Evolutionary conservation across 2,113 vertebrate species (phyloP), one percentile per base, ranked within the genome.

Genomic region (Malaclemys terrapin): DNA sequence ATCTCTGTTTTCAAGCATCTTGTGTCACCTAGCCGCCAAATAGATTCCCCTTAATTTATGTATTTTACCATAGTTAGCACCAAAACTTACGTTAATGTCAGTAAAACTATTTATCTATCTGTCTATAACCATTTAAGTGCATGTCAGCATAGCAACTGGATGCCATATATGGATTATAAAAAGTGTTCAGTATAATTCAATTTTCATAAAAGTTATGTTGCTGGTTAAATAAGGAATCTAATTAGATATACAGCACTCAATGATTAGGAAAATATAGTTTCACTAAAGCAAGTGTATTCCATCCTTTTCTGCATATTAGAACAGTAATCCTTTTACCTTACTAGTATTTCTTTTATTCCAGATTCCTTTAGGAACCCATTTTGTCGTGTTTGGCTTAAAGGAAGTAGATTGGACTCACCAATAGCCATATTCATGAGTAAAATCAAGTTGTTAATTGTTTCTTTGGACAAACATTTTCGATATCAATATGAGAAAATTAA

Each of bases 11-110:
- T 65, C 52, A 1, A 50, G 19, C 29, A 47, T 65, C 84, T 78
- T 53, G 56, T 93, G 42, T 52, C 84, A 76, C 29, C 88, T 76
- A 2, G 54, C 87, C 87, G 80, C 24, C 86, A 59, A 76, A 56
- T n/a, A 92, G 85, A 92, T 86, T 81, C 85, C 14, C 20, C 49
- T 80, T 56, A 80, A 16, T 22, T 45, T 95, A 94, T 96, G 35
- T 69, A 69, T 69, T 69, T 69, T 93, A 93, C 59, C 83, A 57
- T 3, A 85, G 84, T 82, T 91, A 53, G 31, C 35, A 20, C 35
- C 35, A 35, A 19, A 69, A 7, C 62, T 19, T 69, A 42, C 8
- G 13, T 76, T 25, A 76, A 76, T 45, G 72, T 11, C 11, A 76
- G 22, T 76, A 75, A 75, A 75, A 42, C n/a, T 76, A 25, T 12